Evolutionary conservation across 2,888 invertebrate genomes (phyloP).

Genomic region (Artemia sp.): DNA sequence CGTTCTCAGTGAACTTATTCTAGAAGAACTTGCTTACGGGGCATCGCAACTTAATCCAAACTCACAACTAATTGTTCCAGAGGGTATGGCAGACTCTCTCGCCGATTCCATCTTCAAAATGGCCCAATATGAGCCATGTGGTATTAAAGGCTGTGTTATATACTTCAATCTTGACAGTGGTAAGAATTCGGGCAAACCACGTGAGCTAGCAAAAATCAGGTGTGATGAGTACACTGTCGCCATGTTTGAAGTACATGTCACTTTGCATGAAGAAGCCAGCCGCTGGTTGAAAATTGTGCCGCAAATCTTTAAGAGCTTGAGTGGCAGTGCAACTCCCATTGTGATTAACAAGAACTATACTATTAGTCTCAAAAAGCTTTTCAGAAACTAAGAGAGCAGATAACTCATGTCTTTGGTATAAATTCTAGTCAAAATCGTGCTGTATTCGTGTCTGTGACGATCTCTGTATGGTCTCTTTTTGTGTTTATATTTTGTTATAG

Average conservation of each 20-base stretch:
- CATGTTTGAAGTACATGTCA: slow-evolving; percentile 1
- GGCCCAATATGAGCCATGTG: not conserved
- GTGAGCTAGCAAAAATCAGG: not conserved
- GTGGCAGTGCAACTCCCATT: not conserved
- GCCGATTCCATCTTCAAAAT: not conserved
- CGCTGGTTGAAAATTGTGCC: not conserved
- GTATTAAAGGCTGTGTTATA: not conserved
- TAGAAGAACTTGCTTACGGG: not conserved
- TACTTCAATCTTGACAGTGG: not conserved
- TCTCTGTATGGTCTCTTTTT: too few relatives aligned
- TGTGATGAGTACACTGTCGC: not conserved
- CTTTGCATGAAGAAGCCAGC: not conserved
- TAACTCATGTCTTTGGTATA: too few relatives aligned
- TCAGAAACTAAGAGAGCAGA: not conserved
- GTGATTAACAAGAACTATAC: slow-evolving; percentile 5
- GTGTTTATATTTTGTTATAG: too few relatives aligned
- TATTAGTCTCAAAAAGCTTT: slow-evolving; percentile 9
- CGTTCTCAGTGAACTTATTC: not conserved
- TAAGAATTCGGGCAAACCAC: not conserved
- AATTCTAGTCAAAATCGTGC: too few relatives aligned
- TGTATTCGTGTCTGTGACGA: too few relatives aligned
- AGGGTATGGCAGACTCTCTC: not conserved
- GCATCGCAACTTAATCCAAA: not conserved
- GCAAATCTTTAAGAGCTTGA: not conserved
- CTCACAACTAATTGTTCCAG: slow-evolving; percentile 3